phyloP scores from a whole-genome alignment of 2,888 invertebrate species.

The Limenitis camilla region DNA sequence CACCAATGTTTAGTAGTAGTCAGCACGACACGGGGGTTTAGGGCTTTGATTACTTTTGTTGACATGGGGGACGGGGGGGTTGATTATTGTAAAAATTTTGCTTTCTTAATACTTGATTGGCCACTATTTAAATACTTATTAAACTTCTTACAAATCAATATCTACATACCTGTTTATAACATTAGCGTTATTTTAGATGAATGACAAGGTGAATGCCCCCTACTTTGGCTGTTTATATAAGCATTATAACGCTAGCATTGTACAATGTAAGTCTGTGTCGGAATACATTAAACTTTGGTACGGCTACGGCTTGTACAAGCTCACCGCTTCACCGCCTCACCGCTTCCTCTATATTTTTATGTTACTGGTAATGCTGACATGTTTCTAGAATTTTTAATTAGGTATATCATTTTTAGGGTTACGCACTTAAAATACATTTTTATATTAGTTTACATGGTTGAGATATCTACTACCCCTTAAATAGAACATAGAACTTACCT shows the following conservation, averaged over 20 bases:
- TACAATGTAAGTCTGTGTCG: slow-evolving; percentile 50
- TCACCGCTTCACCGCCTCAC: slow-evolving; percentile 29
- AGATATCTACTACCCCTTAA: too few species aligned
- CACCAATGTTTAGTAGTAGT: too few species aligned
- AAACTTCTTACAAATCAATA: too few species aligned
- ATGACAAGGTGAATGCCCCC: slow-evolving; percentile 51
- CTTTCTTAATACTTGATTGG: too few species aligned
- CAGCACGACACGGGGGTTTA: too few species aligned
- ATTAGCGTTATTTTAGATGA: background rate
- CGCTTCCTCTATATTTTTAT: slow-evolving; percentile 25
- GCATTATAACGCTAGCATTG: slow-evolving; percentile 65
- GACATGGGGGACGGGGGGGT: too few species aligned
- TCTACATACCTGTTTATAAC: too few species aligned
- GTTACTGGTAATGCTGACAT: slow-evolving; percentile 13
- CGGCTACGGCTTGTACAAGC: slow-evolving; percentile 29
- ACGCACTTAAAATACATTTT: background rate
- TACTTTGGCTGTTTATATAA: slow-evolving; percentile 57
- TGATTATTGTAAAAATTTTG: too few species aligned
- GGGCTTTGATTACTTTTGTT: too few species aligned
- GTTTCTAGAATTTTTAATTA: slow-evolving; percentile 14
- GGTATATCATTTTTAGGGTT: slow-evolving; percentile 2
- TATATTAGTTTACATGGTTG: too few species aligned
- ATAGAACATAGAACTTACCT: too few species aligned
- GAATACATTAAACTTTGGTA: slow-evolving; percentile 58
- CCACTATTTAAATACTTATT: too few species aligned